Evolutionary conservation across 1,140 invertebrate species (phyloP), one percentile per base, ranked within the genome.

Genomic region (Notospermus geniculatus): DNA sequence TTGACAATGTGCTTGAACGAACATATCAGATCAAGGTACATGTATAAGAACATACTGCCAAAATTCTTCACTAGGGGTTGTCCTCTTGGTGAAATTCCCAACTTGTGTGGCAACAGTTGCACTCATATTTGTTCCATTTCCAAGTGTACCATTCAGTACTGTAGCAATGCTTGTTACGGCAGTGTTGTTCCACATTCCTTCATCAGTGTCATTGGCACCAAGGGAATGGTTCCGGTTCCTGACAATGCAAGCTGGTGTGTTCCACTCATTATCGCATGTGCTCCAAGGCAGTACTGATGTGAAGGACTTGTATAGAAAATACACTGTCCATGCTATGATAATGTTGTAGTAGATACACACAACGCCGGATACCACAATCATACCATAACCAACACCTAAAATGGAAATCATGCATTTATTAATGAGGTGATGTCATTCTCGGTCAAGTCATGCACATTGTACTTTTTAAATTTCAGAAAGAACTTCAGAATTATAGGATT

Each of bases 311-410:
- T 95, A 91, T 79, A 98, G 92, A 76, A 98, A 99, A 80, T 95
- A 97, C 64, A 98, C 88, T 0, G 93, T 94, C 96, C 96, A 99
- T 1, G 94, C 92, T 57, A 99, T 84, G 62, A 99, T 95, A 2
- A 99, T 94, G 71, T 99, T 99, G 84, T 99, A 99, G 83, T 98
- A 99, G 27, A 95, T 89, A 77, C 98, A 98, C 85, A 98, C 96
- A 96, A 98, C 73, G 94, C n/a, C 97, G 0, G 96, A 95, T 91
- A 98, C 97, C 2, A 99, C 93, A 1, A 93, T 93, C 0, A 95
- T 93, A 2, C 95, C 95, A 80, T 98, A 99, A 9, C 97, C 97
- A 66, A 99, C 96, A 71, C 96, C 91, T 93, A 72, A 23, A 84
- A 77, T 61, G 59, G 68, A 64, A 36, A 4, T 7, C 15, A 7